Conservation (phyloP, 2,888 invertebrate species). For the Onchidella celtica region DNA sequence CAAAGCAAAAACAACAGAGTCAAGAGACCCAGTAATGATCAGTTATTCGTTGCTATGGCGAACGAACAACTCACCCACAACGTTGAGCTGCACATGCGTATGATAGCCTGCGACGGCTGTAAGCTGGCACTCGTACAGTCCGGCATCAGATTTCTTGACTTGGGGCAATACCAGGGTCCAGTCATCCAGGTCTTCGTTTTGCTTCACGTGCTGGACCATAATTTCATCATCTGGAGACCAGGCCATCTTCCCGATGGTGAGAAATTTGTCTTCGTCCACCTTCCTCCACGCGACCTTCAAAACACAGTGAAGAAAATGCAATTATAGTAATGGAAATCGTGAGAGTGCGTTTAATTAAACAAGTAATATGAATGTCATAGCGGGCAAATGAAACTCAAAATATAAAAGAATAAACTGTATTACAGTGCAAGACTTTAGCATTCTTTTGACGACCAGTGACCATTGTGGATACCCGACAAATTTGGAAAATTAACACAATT, state of each 20-base stretch:
- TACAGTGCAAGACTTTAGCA: too few relatives aligned
- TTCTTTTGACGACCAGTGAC: too few relatives aligned
- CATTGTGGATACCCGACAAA: too few relatives aligned
- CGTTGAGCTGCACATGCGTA: constrained; percentile 58
- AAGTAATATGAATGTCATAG: neutral
- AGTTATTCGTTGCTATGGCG: too few relatives aligned
- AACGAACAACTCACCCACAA: constrained; percentile 53
- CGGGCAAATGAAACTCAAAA: neutral
- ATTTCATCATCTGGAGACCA: constrained; percentile 44
- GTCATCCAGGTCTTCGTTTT: constrained; percentile 43
- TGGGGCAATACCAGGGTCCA: constrained; percentile 59
- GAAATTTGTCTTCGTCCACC: constrained; percentile 55
- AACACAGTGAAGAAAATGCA: neutral
- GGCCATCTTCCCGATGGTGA: constrained; percentile 58
- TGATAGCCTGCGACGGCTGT: constrained; percentile 54
- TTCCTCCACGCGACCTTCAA: constrained; percentile 56
- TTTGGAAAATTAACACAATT: too few relatives aligned
- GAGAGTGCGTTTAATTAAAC: neutral
- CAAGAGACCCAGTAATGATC: too few relatives aligned
- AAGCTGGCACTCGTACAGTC: constrained; percentile 62
- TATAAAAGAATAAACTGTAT: neutral
- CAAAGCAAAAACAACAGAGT: too few relatives aligned
- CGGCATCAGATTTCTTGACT: constrained; percentile 56
- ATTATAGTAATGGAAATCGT: neutral
- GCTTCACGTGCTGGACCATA: constrained; percentile 36